phyloP scores from a whole-genome alignment of 2,888 invertebrate species.

The Hedya salicella region DNA sequence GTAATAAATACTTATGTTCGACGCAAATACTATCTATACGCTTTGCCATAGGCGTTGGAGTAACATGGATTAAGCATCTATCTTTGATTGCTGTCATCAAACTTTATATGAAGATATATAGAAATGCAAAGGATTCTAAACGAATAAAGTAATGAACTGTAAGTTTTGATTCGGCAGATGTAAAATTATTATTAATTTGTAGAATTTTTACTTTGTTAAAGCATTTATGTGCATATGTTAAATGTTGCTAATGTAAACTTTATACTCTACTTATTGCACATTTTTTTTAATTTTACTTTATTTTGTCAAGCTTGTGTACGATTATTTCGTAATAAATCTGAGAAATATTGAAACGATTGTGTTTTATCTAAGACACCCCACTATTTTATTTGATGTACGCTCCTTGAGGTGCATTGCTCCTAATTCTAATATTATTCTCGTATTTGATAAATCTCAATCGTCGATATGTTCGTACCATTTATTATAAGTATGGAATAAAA shows the following conservation, averaged over 20 bases:
- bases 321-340: constrained; percentile 61
- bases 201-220: constrained; percentile 54
- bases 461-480: no score
- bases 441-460: no score
- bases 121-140: neutral
- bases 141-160: constrained; percentile 3
- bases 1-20: constrained; percentile 1
- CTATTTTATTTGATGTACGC: neutral
- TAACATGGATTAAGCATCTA: neutral
- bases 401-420: no score
- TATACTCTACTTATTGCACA: constrained; percentile 70
- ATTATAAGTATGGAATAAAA: no score
- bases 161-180: constrained; percentile 9
- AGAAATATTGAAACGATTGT: constrained; percentile 47
- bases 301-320: constrained; percentile 71
- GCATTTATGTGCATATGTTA: constrained; percentile 57
- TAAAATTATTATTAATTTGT: constrained; percentile 28
- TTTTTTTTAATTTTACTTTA: constrained; percentile 65
- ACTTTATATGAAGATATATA: neutral
- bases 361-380: neutral
- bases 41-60: neutral
- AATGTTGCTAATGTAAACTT: constrained; percentile 54
- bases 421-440: no score
- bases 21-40: neutral
- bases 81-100: neutral